Evolutionary conservation across 2,888 invertebrate genomes (phyloP), one percentile per base, ranked within the genome.

Genomic region (Camponotus fellah): DNA sequence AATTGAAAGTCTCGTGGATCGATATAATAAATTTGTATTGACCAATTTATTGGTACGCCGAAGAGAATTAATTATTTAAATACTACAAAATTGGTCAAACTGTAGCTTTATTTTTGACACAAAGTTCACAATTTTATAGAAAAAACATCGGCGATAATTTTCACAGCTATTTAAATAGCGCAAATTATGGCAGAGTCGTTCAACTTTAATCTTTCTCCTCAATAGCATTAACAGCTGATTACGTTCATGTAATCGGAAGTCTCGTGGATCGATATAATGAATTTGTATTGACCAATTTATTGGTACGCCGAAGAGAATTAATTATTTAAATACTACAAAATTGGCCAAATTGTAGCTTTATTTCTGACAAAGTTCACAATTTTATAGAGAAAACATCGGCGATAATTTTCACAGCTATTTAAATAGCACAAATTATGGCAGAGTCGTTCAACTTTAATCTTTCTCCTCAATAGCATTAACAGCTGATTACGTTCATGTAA

Each of bases 221-320:
- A 5, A 64, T n/a, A 37, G 21, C n/a, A 37, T 37, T 34, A 53
- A 49, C 56, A 43, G n/a, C n/a, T 49, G 49, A 46, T 21, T 32
- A 60, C 34, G 43, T n/a, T 2, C 26, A 40, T 26, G 10, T 77
- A 46, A 79, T 79, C 32, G 32, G 14, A 14, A 12, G 4, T 71
- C 34, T 60, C 32, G n/a, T n/a, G 43, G 14, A 43, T 60, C 37
- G 58, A 14, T 40, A 17, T 17, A 34, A 74, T 69, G 49, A 68
- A 82, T 79, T 76, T 65, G 64, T 49, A 69, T 64, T 53, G 76
- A 58, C n/a, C 62, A 83, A 46, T 76, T 86, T 85, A 85, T 86
- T 66, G 81, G n/a, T 46, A 76, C 62, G 68, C 43, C 56, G 71
- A 40, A 72, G 53, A n/a, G 64, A 83, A 82, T 86, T 88, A 88